Evolutionary conservation across 2,797 vertebrate species (phyloP), one percentile per base, ranked within the genome.

Genomic region (Bovichtus diacanthus): DNA sequence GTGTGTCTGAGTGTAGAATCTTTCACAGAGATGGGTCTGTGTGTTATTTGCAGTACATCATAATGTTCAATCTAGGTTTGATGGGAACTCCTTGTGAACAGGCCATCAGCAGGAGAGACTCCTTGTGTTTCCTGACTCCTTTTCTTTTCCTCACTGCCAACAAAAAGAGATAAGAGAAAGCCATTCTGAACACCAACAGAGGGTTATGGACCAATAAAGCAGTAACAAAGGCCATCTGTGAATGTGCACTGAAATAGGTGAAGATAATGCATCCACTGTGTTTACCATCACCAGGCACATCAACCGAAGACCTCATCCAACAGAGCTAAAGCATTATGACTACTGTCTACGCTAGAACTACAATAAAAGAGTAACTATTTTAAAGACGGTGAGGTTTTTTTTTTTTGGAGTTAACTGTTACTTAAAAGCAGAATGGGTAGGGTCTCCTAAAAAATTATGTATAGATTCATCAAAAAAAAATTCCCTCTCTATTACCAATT

Each of bases 21-120:
- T 67, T 39, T 70, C 36, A 67, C 75, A 68, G 18, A 29, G 49
- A 73, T 74, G 50, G 61, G 58, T 61, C 56, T 50, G 56, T 61
- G 74, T 70, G 76, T 78, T 63, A 86, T 89, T 86, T 87, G 65
- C 53, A 77, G 50, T 64, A 60, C 41, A 64, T 77, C 72, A 87
- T 87, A 85, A 63, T 61, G 73, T 80, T 71, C 83, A 80, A 81
- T 90, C 74, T 86, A 34, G 61, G 60, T 82, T 65, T 78, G 67
- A 90, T 80, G 70, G 77, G 62, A 84, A 83, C 75, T 62, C 34
- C 43, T 64, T 38, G 63, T 66, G 74, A 85, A 79, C 59, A 62
- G 60, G 64, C 74, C 70, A 83, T 85, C 76, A 84, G 60, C 19
- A 50, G 25, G 63, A 70, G 51, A 67, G 71, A 29, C 68, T 71